These are phyloP conservation scores for Platanista minor DNA, from an alignment of 2,113 vertebrate genomes.

Conservation along the genomic window DNA sequence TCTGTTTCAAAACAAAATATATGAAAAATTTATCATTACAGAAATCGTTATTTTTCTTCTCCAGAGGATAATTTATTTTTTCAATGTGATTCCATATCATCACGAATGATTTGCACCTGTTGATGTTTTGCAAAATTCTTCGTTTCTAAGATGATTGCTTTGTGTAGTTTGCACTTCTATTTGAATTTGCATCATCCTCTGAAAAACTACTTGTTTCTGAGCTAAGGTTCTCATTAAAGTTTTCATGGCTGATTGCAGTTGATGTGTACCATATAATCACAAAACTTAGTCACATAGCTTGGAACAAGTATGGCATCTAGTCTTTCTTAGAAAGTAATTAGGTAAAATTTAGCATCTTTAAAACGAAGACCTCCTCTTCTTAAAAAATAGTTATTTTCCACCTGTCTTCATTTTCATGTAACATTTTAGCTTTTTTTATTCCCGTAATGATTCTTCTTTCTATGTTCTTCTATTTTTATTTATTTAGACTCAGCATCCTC, in stretches of 20 bases:
- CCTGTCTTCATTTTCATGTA: conserved; percentile 52
- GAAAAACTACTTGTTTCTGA: conserved; percentile 63
- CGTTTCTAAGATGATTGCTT: conserved; percentile 72
- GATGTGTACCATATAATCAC: conserved; percentile 57
- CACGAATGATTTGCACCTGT: conserved; percentile 66
- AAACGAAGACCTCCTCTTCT: conserved; percentile 39
- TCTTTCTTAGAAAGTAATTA: conserved; percentile 73
- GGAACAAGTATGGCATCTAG: conserved; percentile 68
- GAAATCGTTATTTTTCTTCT: conserved; percentile 45
- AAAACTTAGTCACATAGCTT: conserved; percentile 66
- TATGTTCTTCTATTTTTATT: conserved; percentile 20
- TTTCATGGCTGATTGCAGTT: conserved; percentile 67
- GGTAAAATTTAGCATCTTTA: conserved; percentile 66
- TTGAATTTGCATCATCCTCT: conserved; percentile 66
- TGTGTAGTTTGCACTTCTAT: conserved; percentile 62
- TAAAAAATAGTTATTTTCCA: conserved; percentile 23
- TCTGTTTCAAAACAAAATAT: conserved; percentile 40
- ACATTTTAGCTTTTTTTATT: background rate
- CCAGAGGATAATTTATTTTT: conserved; percentile 49
- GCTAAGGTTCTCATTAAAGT: conserved; percentile 66
- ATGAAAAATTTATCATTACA: conserved; percentile 34
- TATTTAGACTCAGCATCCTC: conserved; percentile 21
- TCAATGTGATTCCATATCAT: conserved; percentile 50
- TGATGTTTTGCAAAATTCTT: conserved; percentile 67
- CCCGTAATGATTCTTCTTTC: conserved; percentile 20